A percentile compares a stretch with the other conserved stretches of the same genome.
Evolutionary conservation across 2,797 vertebrate genomes (phyloP).

Genomic region (Fundulus diaphanus): DNA sequence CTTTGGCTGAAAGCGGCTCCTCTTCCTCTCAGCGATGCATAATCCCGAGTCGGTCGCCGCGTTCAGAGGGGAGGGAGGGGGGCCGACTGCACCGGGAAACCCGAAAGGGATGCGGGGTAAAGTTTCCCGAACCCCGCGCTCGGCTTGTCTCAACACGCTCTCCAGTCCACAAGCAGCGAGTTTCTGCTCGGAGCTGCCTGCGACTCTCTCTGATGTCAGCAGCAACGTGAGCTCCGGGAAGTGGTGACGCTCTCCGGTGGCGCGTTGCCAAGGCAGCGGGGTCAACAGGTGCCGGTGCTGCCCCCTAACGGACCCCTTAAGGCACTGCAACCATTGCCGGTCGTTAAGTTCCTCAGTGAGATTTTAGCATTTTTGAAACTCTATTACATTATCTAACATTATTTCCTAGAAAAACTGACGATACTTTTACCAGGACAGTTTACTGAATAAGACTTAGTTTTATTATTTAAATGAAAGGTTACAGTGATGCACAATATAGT

Average conservation of each 20-base stretch:
- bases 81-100: constrained; percentile 12
- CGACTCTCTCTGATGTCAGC: constrained; percentile 77
- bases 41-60: constrained; percentile 59
- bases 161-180: constrained; percentile 39
- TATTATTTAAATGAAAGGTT: too few relatives aligned
- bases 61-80: background rate
- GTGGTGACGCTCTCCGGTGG: constrained; percentile 72
- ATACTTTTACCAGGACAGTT: too few relatives aligned
- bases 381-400: too few relatives aligned
- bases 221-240: constrained; percentile 79
- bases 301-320: constrained; percentile 37
- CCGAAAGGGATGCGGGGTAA: constrained; percentile 53
- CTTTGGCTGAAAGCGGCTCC: constrained; percentile 18
- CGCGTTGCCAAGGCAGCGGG: constrained; percentile 50
- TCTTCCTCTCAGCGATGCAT: constrained; percentile 36
- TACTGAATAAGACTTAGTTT: too few relatives aligned
- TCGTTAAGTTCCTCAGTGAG: too few relatives aligned
- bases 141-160: constrained; percentile 41
- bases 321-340: constrained; percentile 17
- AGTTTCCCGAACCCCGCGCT: constrained; percentile 69
- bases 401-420: too few relatives aligned
- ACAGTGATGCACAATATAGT: too few relatives aligned
- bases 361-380: too few relatives aligned
- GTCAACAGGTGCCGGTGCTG: constrained; percentile 20
- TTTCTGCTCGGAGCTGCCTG: constrained; percentile 65